phyloP scores from a whole-genome alignment of 1,140 invertebrate species.

The Radopholus similis region DNA sequence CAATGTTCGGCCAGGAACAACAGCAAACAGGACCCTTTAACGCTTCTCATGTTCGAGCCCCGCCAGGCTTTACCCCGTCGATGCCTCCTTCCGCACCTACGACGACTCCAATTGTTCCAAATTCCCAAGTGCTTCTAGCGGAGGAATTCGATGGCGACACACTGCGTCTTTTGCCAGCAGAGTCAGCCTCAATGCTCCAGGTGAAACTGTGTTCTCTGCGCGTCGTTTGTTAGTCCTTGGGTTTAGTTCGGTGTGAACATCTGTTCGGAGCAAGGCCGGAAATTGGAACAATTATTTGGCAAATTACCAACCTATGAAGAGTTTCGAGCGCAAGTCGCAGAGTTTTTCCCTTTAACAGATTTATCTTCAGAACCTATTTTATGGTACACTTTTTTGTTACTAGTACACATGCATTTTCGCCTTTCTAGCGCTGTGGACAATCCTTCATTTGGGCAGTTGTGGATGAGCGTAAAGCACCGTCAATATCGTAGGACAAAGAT shows the following conservation, averaged over 20 bases:
- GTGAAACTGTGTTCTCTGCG: not conserved
- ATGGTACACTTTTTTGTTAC: constrained; percentile 14
- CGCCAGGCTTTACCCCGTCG: not conserved
- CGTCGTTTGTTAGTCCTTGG: constrained; percentile 1
- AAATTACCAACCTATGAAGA: not conserved
- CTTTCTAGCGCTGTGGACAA: constrained; percentile 19
- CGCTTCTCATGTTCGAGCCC: not conserved
- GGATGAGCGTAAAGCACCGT: constrained; percentile 22
- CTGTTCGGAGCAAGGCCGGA: constrained; percentile 1
- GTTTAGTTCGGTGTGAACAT: constrained; percentile 23
- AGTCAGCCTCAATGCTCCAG: not conserved
- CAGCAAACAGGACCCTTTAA: not conserved
- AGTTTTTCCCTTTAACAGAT: constrained; percentile 3
- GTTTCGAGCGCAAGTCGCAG: not conserved
- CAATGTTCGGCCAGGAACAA: not conserved
- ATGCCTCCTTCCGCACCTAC: not conserved
- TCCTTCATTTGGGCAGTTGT: constrained; percentile 13
- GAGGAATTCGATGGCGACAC: constrained; percentile 6
- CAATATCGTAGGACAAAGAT: too few species aligned
- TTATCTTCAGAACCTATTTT: constrained; percentile 5
- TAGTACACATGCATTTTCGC: not conserved
- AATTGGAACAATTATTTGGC: constrained; percentile 5
- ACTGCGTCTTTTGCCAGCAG: constrained; percentile 3
- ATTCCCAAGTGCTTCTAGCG: not conserved
- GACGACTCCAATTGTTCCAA: not conserved